phyloP scores from a whole-genome alignment of 2,797 vertebrate species.

The Poeciliopsis presidionis region DNA sequence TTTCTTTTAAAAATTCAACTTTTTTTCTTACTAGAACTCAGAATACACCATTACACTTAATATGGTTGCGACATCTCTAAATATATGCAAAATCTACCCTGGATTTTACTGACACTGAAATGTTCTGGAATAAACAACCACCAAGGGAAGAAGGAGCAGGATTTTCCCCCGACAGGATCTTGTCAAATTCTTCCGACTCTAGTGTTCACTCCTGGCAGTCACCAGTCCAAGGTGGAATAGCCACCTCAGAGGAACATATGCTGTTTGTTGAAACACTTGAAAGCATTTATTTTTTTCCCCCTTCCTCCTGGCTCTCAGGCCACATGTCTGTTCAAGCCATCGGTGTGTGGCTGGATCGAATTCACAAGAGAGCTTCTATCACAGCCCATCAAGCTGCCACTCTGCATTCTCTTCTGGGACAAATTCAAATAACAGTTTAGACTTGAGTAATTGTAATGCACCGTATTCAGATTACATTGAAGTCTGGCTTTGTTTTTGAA shows the following conservation, averaged over 20 bases:
- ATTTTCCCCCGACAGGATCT: conserved; percentile 71
- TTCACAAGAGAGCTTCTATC: conserved; percentile 80
- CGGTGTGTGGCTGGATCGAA: conserved; percentile 74
- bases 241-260: conserved; percentile 82
- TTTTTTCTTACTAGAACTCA: neutral
- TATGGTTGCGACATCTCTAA: neutral
- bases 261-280: conserved; percentile 81
- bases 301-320: conserved; percentile 67
- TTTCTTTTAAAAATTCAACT: neutral
- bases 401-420: conserved; percentile 57
- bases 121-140: conserved; percentile 54
- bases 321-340: conserved; percentile 80
- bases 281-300: conserved; percentile 45
- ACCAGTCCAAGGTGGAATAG: conserved; percentile 77
- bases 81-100: conserved; percentile 28
- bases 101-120: conserved; percentile 51
- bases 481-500: conserved; percentile 23
- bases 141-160: conserved; percentile 45
- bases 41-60: neutral
- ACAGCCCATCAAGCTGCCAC: conserved; percentile 69
- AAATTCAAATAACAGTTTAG: conserved; percentile 55
- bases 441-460: conserved; percentile 45
- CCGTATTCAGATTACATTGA: neutral
- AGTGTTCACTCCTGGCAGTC: conserved; percentile 72
- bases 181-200: conserved; percentile 75